Base-by-base conservation (phyloP, 2,888 invertebrate genomes). In the Phorcus lineatus region DNA sequence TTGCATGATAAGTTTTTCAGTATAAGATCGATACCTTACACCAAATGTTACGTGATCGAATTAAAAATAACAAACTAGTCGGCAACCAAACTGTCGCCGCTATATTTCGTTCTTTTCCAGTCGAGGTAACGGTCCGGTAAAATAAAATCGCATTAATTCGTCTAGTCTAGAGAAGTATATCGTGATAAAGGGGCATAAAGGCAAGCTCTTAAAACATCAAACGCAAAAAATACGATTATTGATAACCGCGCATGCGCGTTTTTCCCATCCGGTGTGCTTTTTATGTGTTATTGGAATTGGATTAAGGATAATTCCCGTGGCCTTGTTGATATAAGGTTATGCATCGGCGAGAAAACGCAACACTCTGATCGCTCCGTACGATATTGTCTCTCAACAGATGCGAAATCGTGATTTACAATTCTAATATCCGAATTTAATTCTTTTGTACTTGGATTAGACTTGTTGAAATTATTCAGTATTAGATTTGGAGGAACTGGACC, bases 371-470 rank as follows among this genome's bases (percentile, higher is more conserved):
- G 11, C 47, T 47, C 47, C 13, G 11, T 0, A 11, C 36, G 19
- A 31, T 36, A 17, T 36, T 17, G 19, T n/a, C 31, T 31, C 40
- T 70, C 70, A 70, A 36, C 70, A 70, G 70, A 70, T 70, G 70
- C 70, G 36, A 36, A 19, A 40, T 31, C 36, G 28, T 31, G 70
- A 70, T 70, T 28, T 36, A 70, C n/a, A 40, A 36, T 11, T 19
- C 28, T 40, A 70, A 70, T 36, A 19, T 36, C 36, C 36, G 11
- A 24, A 36, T 40, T 31, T 28, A 40, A 70, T 70, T 31, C 36
- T 16, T 70, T 70, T 70, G 70, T 70, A 70, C 70, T n/a, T 31
- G 31, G 70, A 31, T 70, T 19, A 70, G 19, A 70, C 70, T 70
- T 70, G 70, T 70, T 70, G 70, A 36, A 70, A 70, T 70, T 13